Evolutionary conservation across 35 echinoderm and acorn worm species (phyloP).

Genomic region (Stichopus chloronotus): DNA sequence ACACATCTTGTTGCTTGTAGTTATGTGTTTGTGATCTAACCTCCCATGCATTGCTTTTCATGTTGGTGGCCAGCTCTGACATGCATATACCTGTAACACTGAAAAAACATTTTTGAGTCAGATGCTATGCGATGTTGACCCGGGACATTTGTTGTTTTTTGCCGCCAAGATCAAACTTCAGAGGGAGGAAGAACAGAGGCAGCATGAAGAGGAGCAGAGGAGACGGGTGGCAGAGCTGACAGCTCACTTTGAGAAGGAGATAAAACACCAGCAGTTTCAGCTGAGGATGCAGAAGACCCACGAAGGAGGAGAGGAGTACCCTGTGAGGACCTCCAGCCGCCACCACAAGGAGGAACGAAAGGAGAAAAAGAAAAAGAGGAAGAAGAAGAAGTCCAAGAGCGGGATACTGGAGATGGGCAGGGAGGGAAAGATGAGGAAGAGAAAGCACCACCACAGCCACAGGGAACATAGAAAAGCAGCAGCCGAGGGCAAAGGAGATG

Average conservation of each 20-base stretch:
- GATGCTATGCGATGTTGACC: too few species aligned
- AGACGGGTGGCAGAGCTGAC: conserved; percentile 79
- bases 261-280: conserved; percentile 93
- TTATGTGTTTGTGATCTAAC: too few species aligned
- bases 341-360: conserved; percentile 39
- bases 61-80: too few species aligned
- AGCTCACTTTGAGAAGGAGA: conserved; percentile 93
- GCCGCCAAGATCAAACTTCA: conserved; percentile 27
- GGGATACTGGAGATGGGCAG: conserved; percentile 12
- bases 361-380: conserved; percentile 60
- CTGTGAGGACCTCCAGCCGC: conserved; percentile 24
- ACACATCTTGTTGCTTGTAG: too few species aligned
- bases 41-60: too few species aligned
- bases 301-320: conserved; percentile 55
- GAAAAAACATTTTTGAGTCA: too few species aligned
- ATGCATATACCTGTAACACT: too few species aligned
- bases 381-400: conserved; percentile 17
- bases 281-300: conserved; percentile 86
- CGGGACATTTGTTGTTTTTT: not conserved
- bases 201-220: conserved; percentile 85
- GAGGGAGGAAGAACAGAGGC: conserved; percentile 71
- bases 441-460: conserved; percentile 34
- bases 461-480: conserved; percentile 39
- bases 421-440: conserved; percentile 41
- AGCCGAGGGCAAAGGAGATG: conserved; percentile 27